A percentile compares a stretch with the other conserved stretches of the same genome.
phyloP scores from a whole-genome alignment of 2,888 invertebrate species.

The Euzetes globulus region DNA sequence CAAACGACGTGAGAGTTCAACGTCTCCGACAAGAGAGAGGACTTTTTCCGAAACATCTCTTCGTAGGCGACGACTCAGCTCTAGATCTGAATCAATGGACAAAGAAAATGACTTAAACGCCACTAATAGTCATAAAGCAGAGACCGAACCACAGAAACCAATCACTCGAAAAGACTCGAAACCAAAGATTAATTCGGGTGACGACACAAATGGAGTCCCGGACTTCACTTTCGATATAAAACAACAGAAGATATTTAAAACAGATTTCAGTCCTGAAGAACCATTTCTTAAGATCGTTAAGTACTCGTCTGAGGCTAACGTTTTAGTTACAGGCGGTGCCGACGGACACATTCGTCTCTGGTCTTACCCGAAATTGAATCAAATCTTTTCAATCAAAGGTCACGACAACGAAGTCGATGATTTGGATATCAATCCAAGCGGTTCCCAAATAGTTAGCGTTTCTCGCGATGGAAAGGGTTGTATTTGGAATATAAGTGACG shows the following conservation, averaged over 20 bases:
- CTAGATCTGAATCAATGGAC: slow-evolving; percentile 13
- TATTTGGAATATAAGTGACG: slow-evolving; percentile 66
- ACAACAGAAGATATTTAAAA: slow-evolving; percentile 45
- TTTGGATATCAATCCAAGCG: slow-evolving; percentile 76
- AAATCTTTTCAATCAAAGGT: slow-evolving; percentile 62
- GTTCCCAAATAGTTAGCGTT: slow-evolving; percentile 67
- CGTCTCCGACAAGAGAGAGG: slow-evolving; percentile 13
- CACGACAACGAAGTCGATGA: slow-evolving; percentile 91
- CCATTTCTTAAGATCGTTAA: slow-evolving; percentile 79
- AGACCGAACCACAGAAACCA: neutral
- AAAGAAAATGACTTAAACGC: slow-evolving; percentile 29
- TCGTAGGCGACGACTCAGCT: slow-evolving; percentile 32
- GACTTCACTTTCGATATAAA: slow-evolving; percentile 46
- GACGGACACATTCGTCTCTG: slow-evolving; percentile 80
- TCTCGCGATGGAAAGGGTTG: slow-evolving; percentile 76
- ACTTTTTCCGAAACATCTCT: slow-evolving; percentile 14
- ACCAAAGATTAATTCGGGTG: neutral
- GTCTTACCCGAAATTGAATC: slow-evolving; percentile 73
- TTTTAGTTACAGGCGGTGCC: slow-evolving; percentile 84
- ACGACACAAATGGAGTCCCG: slow-evolving; percentile 23
- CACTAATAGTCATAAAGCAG: neutral
- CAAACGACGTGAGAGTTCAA: slow-evolving; percentile 8
- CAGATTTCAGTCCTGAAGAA: slow-evolving; percentile 55
- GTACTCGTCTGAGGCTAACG: slow-evolving; percentile 64
- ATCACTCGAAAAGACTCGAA: slow-evolving; percentile 11